These are phyloP conservation scores for Osmerus eperlanus DNA, from an alignment of 2,113 vertebrate species.

Conservation along the genomic window DNA sequence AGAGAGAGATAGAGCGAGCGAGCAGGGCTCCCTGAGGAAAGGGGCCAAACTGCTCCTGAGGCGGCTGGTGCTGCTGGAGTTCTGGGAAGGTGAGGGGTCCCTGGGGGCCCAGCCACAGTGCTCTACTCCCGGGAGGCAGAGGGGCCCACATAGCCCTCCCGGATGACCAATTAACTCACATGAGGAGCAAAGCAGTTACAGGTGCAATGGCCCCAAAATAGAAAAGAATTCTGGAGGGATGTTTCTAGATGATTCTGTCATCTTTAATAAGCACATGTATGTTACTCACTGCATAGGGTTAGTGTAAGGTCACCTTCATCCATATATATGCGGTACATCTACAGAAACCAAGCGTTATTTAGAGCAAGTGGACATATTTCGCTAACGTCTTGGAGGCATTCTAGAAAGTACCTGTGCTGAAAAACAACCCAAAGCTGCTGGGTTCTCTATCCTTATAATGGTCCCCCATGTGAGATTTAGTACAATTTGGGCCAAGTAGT, in stretches of 20 bases:
- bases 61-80: not conserved
- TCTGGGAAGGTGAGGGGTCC: constrained; percentile 19
- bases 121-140: constrained; percentile 37
- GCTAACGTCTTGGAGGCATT: not conserved
- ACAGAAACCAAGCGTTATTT: too few species aligned
- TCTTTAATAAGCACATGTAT: too few species aligned
- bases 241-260: too few species aligned
- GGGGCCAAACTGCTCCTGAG: not conserved
- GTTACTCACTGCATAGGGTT: too few species aligned
- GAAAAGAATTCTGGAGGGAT: too few species aligned
- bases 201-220: not conserved
- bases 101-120: constrained; percentile 21
- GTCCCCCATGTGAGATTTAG: constrained; percentile 13
- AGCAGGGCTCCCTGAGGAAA: not conserved
- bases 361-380: too few species aligned
- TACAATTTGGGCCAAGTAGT: constrained; percentile 33
- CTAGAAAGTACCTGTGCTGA: not conserved
- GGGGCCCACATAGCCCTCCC: constrained; percentile 43
- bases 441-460: not conserved
- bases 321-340: too few species aligned
- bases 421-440: not conserved
- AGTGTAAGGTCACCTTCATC: too few species aligned
- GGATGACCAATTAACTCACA: too few species aligned
- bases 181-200: constrained; percentile 25
- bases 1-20: constrained; percentile 10